Percentiles rank a stretch among this genome's conserved stretches.
phyloP scores from a whole-genome alignment of 2,113 vertebrate species.

The Electrona antarctica region DNA sequence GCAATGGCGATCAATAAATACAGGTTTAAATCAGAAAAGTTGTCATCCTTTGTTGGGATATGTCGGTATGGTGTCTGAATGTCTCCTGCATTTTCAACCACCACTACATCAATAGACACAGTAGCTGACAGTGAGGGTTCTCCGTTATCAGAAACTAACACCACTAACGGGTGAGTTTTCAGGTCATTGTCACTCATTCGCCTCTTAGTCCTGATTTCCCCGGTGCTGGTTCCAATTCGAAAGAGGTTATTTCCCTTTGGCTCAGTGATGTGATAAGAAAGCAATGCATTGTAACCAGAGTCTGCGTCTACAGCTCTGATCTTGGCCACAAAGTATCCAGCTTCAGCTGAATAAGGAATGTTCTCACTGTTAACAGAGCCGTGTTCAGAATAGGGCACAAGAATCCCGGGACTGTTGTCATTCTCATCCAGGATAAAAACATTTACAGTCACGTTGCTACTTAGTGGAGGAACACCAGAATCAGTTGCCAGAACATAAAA shows the following conservation, averaged over 20 bases:
- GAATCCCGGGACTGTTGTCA: conserved; percentile 74
- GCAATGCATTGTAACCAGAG: too few species aligned
- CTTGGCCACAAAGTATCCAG: conserved; percentile 55
- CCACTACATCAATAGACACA: too few species aligned
- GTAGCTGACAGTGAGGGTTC: too few species aligned
- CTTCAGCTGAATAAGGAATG: conserved; percentile 79
- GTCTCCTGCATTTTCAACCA: conserved; percentile 31
- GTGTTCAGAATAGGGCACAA: conserved; percentile 76
- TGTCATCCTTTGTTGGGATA: conserved; percentile 34
- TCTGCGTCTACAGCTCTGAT: too few species aligned
- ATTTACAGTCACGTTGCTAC: conserved; percentile 22
- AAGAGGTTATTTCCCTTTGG: too few species aligned
- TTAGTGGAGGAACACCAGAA: conserved; percentile 33
- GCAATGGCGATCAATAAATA: conserved; percentile 73
- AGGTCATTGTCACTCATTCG: too few species aligned
- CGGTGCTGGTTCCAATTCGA: too few species aligned
- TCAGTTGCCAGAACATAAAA: conserved; percentile 37
- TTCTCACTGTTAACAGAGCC: conserved; percentile 74
- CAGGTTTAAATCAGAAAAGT: conserved; percentile 68
- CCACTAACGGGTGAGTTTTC: too few species aligned
- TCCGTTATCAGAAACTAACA: too few species aligned
- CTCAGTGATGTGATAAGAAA: too few species aligned
- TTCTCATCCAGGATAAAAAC: conserved; percentile 74
- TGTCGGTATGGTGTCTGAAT: conserved; percentile 74
- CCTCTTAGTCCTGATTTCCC: too few species aligned